phyloP scores from a whole-genome alignment of 2,113 vertebrate species.

The Chaetodon auriga region DNA sequence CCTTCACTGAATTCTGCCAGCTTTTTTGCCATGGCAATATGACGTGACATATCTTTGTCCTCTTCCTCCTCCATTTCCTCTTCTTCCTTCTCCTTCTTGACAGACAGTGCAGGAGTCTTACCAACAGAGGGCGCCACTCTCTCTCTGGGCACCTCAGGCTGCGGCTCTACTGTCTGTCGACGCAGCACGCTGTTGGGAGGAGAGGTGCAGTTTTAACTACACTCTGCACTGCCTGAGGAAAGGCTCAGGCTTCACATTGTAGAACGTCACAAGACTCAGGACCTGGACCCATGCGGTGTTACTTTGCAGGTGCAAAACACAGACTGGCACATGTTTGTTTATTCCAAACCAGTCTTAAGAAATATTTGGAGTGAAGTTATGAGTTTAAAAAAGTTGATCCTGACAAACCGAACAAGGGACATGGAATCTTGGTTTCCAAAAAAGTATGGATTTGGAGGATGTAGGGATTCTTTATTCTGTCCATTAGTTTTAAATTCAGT shows the following conservation, averaged over 20 bases:
- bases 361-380: constrained; percentile 53
- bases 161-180: constrained; percentile 73
- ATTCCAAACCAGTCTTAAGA: constrained; percentile 64
- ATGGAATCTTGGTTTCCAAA: constrained; percentile 60
- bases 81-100: constrained; percentile 62
- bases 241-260: constrained; percentile 79
- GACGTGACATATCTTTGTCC: constrained; percentile 38
- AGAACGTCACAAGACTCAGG: constrained; percentile 84
- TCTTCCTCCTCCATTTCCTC: constrained; percentile 60
- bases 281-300: constrained; percentile 67
- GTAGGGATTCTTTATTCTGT: constrained; percentile 56
- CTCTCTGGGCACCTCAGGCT: constrained; percentile 65
- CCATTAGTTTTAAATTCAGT: constrained; percentile 59
- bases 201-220: constrained; percentile 84
- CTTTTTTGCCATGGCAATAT: constrained; percentile 63
- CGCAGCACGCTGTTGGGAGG: constrained; percentile 82
- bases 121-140: constrained; percentile 71
- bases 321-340: constrained; percentile 56
- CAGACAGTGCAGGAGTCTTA: constrained; percentile 60
- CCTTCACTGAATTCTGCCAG: constrained; percentile 74
- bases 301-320: constrained; percentile 66
- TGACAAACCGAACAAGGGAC: constrained; percentile 58
- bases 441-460: constrained; percentile 64
- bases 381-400: constrained; percentile 53
- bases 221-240: constrained; percentile 76